phyloP scores from a whole-genome alignment of 2,888 invertebrate genomes.

The Globia sparganii region DNA sequence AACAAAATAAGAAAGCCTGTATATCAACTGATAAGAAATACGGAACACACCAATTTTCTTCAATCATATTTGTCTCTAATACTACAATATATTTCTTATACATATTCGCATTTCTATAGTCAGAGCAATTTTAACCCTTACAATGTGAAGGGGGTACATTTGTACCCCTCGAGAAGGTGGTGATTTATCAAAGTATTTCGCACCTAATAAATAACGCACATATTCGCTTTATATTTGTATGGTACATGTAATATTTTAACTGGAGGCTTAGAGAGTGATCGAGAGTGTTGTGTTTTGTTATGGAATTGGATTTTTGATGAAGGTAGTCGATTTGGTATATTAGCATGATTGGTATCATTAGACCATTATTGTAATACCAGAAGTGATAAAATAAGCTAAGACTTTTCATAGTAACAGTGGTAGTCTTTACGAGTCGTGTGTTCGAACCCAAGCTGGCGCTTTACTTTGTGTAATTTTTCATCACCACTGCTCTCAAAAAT shows the following conservation, averaged over 20 bases:
- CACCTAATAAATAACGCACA: slow-evolving; percentile 87
- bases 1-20: slow-evolving; percentile 52
- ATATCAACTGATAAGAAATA: slow-evolving; percentile 52
- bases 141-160: slow-evolving; percentile 67
- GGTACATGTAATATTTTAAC: slow-evolving; percentile 77
- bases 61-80: slow-evolving; percentile 65
- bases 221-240: slow-evolving; percentile 75
- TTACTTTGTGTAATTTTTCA: too few relatives aligned
- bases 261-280: slow-evolving; percentile 72
- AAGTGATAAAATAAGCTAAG: neutral
- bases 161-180: slow-evolving; percentile 73
- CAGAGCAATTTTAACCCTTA: slow-evolving; percentile 74
- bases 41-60: slow-evolving; percentile 58
- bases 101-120: slow-evolving; percentile 63
- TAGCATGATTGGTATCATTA: neutral
- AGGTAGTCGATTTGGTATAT: neutral
- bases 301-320: slow-evolving; percentile 40
- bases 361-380: neutral
- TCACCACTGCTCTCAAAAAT: too few relatives aligned
- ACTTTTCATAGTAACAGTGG: too few relatives aligned
- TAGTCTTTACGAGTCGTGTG: too few relatives aligned
- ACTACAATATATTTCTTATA: slow-evolving; percentile 66
- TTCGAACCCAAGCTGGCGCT: too few relatives aligned
- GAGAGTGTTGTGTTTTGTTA: slow-evolving; percentile 55
- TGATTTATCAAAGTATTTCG: slow-evolving; percentile 86